Base-by-base conservation (phyloP, 2,113 vertebrate genomes). In the Nematolebias whitei region DNA sequence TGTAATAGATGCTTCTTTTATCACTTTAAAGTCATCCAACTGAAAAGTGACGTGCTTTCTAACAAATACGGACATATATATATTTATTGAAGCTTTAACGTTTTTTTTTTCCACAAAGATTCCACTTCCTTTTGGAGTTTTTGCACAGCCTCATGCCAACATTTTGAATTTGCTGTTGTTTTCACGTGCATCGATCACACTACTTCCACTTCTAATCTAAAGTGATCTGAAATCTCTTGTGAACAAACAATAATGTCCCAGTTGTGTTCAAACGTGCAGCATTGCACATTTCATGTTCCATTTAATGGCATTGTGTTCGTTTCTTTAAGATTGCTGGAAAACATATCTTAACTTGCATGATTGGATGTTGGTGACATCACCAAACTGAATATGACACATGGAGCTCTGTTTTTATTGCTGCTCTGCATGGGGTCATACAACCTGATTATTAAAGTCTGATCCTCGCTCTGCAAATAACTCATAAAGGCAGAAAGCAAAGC, bases 401-500 rank as follows among this genome's bases (percentile, higher is more conserved):
- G n/a, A 6, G 23, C 39, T 29, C 41, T 65, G 3, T 10, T 54
- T 23, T 45, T 16, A 24, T 22, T 15, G 45, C 23, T 40, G 38
- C 38, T n/a, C 47, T 56, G 19, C 20, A 19, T 69, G 29, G 60
- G 9, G 39, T 32, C 20, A 44, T 14, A 4, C 62, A n/a, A 58
- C 26, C 49, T 50, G 70, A 45, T 71, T 3, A 29, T 20, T 35
- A 59, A 23, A 26, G 45, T 40, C 8, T 24, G 2, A 39, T 18
- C 9, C 10, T 44, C 57, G 54, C 13, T 41, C 20, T 75, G 51
- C 59, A 47, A 54, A 39, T 29, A 35, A 5, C 32, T 41, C 47
- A 62, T 54, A 61, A 41, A 60, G n/a, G 39, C 48, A 63, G n/a
- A 39, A 61, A 40, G 39, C 60, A 24, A 52, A 61, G 39, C 44